A percentile compares a stretch with the other conserved stretches of the same genome.
phyloP scores from a whole-genome alignment of 2,797 vertebrate species.

The Buphagus erythrorhynchus region DNA sequence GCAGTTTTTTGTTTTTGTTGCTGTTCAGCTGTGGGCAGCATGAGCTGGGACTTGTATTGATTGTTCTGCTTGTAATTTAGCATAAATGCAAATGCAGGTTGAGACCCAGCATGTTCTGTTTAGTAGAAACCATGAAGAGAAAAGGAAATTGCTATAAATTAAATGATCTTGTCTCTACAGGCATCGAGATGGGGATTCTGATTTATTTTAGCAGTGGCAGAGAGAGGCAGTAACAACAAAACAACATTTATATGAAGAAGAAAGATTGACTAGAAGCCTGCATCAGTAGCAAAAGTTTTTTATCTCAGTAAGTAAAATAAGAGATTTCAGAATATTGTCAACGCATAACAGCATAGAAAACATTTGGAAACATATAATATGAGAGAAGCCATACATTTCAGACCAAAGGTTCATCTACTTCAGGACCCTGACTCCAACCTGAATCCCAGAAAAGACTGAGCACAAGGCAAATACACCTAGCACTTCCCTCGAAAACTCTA shows the following conservation, averaged over 20 bases:
- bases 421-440: neutral
- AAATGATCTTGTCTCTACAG: conserved; percentile 71
- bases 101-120: conserved; percentile 71
- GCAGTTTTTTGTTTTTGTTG: neutral
- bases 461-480: neutral
- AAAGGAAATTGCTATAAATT: conserved; percentile 73
- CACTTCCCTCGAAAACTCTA: neutral
- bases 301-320: neutral
- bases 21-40: neutral
- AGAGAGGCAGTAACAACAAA: conserved; percentile 55
- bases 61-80: conserved; percentile 37
- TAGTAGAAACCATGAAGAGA: conserved; percentile 63
- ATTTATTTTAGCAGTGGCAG: conserved; percentile 57
- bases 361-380: neutral
- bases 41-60: conserved; percentile 5
- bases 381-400: neutral
- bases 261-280: conserved; percentile 22
- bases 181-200: conserved; percentile 63
- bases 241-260: conserved; percentile 28
- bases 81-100: conserved; percentile 71
- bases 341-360: neutral
- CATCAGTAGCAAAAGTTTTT: neutral
- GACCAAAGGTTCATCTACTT: neutral
- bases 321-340: neutral
- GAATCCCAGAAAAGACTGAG: neutral